Base-by-base conservation (phyloP, 2,113 vertebrate species). In the Callorhinus ursinus region DNA sequence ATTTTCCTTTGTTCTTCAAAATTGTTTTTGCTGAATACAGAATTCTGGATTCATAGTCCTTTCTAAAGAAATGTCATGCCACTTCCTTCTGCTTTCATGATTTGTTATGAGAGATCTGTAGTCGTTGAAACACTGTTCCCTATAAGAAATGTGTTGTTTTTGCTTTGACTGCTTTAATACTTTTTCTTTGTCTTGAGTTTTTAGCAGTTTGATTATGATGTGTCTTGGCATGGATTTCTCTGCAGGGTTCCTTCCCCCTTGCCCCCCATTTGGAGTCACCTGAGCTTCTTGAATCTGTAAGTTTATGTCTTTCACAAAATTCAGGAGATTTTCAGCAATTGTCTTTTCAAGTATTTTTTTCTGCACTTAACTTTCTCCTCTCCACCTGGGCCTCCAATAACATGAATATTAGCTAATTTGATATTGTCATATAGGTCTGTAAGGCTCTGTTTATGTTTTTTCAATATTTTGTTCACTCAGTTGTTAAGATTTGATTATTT, bases 301-400 rank as follows among this genome's bases (percentile, higher is more conserved):
- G 42, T 39, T 90, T 90, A 65, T 39, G 31, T 83, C 76, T 95
- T 95, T 86, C 51, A 87, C 24, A 93, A 87, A 82, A 87, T 65
- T 63, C 80, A 71, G 19, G 21, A 67, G 55, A 94, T 55, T 84
- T 91, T 91, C 26, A 24, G 5, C 46, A 61, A 84, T 55, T n/a
- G 7, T 82, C 65, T 90, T 72, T 55, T 76, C 22, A 79, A n/a
- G 21, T 72, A 55, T 57, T 31, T 15, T 61, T 69, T 77, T n/a
- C 19, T 63, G 3, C 6, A 46, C 26, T 89, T 74, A 12, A 74
- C 46, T 93, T 81, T 94, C 28, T 96, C 63, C 57, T 95, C n/a
- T 82, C 39, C 14, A 84, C 79, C 77, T 93, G 31, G 39, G 21
- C 82, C 16, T 55, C 31, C 8, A 49, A 7, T 55, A 51, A 76